Evolutionary conservation across 2,113 vertebrate species (phyloP).

Genomic region (Chloropsis cyanopogon): DNA sequence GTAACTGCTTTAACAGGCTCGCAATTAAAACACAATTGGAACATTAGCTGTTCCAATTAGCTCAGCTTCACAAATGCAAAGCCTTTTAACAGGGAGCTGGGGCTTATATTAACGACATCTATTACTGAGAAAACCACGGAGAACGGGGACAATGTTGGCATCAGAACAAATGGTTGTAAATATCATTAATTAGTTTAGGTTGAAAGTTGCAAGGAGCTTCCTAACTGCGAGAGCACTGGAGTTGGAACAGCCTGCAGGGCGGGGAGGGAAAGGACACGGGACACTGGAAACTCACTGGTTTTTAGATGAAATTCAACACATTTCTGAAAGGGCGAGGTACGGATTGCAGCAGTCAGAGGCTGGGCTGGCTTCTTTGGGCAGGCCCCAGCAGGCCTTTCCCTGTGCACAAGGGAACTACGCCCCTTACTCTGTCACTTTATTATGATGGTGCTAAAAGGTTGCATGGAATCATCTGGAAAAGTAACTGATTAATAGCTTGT

Average conservation of each 20-base stretch:
- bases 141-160: neutral
- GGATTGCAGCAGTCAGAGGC: neutral
- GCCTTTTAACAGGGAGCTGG: neutral
- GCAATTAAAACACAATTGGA: neutral
- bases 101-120: fast-evolving
- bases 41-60: neutral
- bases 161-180: neutral
- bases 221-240: neutral
- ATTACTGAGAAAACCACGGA: neutral
- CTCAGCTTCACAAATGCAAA: neutral
- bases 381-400: neutral
- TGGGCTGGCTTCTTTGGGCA: neutral
- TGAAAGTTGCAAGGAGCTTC: neutral
- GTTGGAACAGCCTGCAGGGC: neutral
- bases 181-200: neutral
- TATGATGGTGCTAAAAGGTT: neutral
- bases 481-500: too few relatives aligned
- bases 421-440: neutral
- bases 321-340: neutral
- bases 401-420: fast-evolving
- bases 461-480: neutral
- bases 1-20: neutral
- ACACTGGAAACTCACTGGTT: neutral
- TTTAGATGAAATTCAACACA: neutral
- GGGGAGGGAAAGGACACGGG: neutral